A percentile compares a stretch with the other conserved stretches of the same genome.
Evolutionary conservation across 2,888 invertebrate species (phyloP).

Genomic region (Napeogenes sylphis): DNA sequence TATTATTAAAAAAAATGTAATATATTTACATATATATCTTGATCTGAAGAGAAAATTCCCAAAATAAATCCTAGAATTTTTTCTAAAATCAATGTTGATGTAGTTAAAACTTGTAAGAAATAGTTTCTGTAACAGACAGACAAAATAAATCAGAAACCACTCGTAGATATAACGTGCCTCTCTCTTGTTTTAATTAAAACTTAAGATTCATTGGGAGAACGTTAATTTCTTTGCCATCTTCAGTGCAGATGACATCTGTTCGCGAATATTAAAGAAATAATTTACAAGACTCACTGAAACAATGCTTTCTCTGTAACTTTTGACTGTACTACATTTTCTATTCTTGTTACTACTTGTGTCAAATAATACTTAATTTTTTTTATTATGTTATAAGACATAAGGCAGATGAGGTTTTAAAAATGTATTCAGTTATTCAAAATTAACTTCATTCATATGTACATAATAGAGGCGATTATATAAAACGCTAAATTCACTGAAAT

Average conservation of each 20-base stretch:
- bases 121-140: conserved; percentile 1
- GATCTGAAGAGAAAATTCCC: no score
- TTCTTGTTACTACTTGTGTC: neutral
- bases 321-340: conserved; percentile 6
- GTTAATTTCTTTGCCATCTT: conserved; percentile 47
- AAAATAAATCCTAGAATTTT: no score
- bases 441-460: no score
- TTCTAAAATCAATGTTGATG: neutral
- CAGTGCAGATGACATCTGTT: conserved; percentile 39
- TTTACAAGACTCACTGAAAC: conserved; percentile 18
- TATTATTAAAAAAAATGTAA: no score
- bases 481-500: no score
- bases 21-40: no score
- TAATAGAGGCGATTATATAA: no score
- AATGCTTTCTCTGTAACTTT: conserved; percentile 19
- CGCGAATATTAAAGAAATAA: conserved; percentile 27
- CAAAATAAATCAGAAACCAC: conserved; percentile 21
- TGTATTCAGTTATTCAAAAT: no score
- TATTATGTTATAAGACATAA: no score
- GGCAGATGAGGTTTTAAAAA: no score
- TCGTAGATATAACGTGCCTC: conserved; percentile 15
- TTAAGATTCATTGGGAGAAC: conserved; percentile 52
- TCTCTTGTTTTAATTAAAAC: conserved; percentile 57
- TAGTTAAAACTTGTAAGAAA: neutral
- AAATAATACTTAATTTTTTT: no score